These are phyloP conservation scores for Drosophila fulvimacula DNA, from an alignment of 2,888 invertebrate species.

Conservation along the genomic window DNA sequence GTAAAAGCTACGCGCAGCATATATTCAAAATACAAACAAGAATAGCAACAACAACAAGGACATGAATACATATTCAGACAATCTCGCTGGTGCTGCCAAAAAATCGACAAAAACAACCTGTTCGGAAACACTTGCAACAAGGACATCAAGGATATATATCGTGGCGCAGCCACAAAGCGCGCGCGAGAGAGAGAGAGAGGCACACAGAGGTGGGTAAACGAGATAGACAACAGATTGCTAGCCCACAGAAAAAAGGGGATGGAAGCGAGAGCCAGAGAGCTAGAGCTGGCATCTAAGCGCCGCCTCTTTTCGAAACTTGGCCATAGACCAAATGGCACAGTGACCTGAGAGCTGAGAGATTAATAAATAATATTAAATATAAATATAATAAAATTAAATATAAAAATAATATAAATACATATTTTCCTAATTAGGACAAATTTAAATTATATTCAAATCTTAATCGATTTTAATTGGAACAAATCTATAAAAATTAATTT, in stretches of 20 bases:
- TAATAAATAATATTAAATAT: too few species aligned
- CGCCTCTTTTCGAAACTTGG: constrained; percentile 59
- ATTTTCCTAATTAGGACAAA: too few species aligned
- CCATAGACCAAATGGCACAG: constrained; percentile 27
- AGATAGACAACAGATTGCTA: constrained; percentile 59
- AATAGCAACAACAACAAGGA: constrained; percentile 55
- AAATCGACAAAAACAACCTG: constrained; percentile 84
- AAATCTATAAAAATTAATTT: too few species aligned
- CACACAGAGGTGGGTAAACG: constrained; percentile 39
- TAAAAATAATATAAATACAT: too few species aligned
- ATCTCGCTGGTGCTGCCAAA: constrained; percentile 80
- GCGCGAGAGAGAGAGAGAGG: constrained; percentile 27
- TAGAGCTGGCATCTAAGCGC: constrained; percentile 44
- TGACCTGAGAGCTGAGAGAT: too few species aligned
- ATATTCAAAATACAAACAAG: constrained; percentile 72
- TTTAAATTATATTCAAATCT: too few species aligned
- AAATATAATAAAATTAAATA: too few species aligned
- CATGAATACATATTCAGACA: constrained; percentile 80
- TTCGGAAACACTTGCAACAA: constrained; percentile 83
- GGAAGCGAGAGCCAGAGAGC: constrained; percentile 34
- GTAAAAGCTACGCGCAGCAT: constrained; percentile 80
- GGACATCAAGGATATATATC: constrained; percentile 67
- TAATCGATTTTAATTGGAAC: too few species aligned
- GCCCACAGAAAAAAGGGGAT: constrained; percentile 33
- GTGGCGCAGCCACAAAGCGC: constrained; percentile 27